Evolutionary conservation across 2,888 invertebrate genomes (phyloP).

Genomic region (Leptinotarsa juncta): DNA sequence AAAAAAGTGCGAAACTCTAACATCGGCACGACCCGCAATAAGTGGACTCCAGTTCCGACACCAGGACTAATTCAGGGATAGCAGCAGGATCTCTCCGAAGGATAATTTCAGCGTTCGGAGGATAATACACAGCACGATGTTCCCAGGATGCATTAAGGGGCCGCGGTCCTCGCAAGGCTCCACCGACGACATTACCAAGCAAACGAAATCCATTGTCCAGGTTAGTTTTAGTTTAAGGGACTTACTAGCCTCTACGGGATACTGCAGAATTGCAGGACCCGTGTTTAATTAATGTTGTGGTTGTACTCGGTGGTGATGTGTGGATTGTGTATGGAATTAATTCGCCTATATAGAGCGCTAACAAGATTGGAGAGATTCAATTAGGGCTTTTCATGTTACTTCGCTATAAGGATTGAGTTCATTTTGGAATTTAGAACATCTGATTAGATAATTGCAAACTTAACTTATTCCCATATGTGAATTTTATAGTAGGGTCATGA

Average conservation of each 20-base stretch:
- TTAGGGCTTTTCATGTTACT: neutral
- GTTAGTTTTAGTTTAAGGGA: slow-evolving; percentile 60
- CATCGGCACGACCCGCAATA: slow-evolving; percentile 27
- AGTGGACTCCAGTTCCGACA: slow-evolving; percentile 30
- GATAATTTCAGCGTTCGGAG: slow-evolving; percentile 38
- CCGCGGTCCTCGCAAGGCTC: slow-evolving; percentile 80
- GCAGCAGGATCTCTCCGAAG: slow-evolving; percentile 32
- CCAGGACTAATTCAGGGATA: slow-evolving; percentile 30
- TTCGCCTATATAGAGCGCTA: neutral
- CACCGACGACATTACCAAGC: slow-evolving; percentile 79
- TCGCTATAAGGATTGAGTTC: neutral
- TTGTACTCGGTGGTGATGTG: slow-evolving; percentile 31
- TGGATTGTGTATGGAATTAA: slow-evolving; percentile 32
- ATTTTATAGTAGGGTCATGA: too few relatives aligned
- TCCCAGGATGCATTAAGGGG: slow-evolving; percentile 77
- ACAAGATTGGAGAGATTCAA: slow-evolving; percentile 6
- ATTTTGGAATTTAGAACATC: too few relatives aligned
- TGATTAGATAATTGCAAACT: too few relatives aligned
- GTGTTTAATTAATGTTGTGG: slow-evolving; percentile 36
- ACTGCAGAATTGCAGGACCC: slow-evolving; percentile 18
- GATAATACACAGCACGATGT: slow-evolving; percentile 64
- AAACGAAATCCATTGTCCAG: slow-evolving; percentile 79
- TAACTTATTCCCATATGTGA: too few relatives aligned
- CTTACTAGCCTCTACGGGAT: slow-evolving; percentile 1
- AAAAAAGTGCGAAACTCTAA: slow-evolving; percentile 22